phyloP scores from a whole-genome alignment of 1,140 invertebrate species.

The Pinna nobilis region DNA sequence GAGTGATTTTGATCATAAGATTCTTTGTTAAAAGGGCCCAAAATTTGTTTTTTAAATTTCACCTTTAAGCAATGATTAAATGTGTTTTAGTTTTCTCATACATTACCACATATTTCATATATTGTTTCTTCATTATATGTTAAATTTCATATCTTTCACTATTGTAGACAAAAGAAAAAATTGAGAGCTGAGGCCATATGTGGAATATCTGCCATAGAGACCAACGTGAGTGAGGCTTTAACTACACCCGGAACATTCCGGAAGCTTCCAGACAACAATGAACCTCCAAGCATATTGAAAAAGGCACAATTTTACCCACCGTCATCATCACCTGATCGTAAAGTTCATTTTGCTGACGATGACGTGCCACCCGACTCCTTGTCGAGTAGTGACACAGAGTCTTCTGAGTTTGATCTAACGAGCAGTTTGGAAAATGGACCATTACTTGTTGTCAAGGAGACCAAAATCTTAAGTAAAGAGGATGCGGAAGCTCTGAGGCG shows the following conservation, averaged over 20 bases:
- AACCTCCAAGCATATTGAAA: constrained; percentile 26
- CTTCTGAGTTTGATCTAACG: background rate
- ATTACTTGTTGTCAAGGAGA: constrained; percentile 16
- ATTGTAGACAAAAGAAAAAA: constrained; percentile 23
- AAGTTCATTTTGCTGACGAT: constrained; percentile 40
- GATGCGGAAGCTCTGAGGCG: background rate
- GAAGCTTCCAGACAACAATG: background rate
- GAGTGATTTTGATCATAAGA: too few species aligned
- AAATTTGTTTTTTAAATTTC: too few species aligned
- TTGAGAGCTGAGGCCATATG: background rate
- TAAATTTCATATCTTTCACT: background rate
- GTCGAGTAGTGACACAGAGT: constrained; percentile 6
- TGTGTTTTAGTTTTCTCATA: too few species aligned
- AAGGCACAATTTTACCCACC: background rate
- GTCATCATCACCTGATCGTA: background rate
- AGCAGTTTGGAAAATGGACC: background rate
- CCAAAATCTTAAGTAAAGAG: background rate
- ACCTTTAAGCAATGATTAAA: too few species aligned
- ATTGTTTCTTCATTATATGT: too few species aligned
- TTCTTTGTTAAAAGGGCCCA: too few species aligned
- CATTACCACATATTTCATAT: too few species aligned
- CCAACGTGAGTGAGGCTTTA: constrained; percentile 7
- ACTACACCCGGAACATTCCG: constrained; percentile 21
- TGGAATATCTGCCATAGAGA: background rate
- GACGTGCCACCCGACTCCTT: background rate